Percentiles rank a stretch among this genome's conserved stretches.
Evolutionary conservation across 2,113 vertebrate species (phyloP).

Genomic region (Urocitellus parryii): DNA sequence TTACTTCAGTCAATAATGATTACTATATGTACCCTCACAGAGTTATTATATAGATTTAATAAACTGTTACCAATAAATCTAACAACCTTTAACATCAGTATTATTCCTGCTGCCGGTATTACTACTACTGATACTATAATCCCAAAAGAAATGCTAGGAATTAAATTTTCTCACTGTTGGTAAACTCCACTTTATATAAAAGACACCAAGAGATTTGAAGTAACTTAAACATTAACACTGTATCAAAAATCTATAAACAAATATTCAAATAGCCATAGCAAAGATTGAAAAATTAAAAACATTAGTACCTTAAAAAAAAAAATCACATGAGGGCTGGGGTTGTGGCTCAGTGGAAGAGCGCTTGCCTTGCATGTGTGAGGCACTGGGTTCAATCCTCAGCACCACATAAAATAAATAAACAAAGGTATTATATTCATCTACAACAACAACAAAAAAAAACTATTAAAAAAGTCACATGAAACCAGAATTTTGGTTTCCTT

Average conservation of each 20-base stretch:
- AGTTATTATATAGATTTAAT: background rate
- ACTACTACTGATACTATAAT: background rate
- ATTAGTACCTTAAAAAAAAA: no score
- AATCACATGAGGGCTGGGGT: no score
- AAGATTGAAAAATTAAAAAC: slow-evolving; percentile 17
- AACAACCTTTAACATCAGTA: background rate
- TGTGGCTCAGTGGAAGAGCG: no score
- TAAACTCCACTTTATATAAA: slow-evolving; percentile 14
- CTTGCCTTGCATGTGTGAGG: no score
- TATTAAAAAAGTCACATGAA: background rate
- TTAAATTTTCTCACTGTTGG: slow-evolving; percentile 4
- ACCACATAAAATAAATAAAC: no score
- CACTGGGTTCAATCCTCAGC: no score
- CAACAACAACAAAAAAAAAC: no score
- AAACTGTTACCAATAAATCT: background rate
- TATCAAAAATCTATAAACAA: slow-evolving; percentile 46
- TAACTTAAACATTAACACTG: slow-evolving; percentile 6
- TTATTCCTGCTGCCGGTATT: background rate
- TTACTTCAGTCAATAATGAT: slow-evolving; percentile 15
- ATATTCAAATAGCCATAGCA: background rate
- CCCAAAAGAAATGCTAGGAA: slow-evolving; percentile 40
- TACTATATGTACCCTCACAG: background rate
- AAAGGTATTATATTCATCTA: no score
- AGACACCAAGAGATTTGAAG: background rate
- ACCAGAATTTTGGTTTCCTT: slow-evolving; percentile 21